Evolutionary conservation across 92 coral and sea anemone species (phyloP), one percentile per base, ranked within the genome.

Genomic region (Siderastrea radians): DNA sequence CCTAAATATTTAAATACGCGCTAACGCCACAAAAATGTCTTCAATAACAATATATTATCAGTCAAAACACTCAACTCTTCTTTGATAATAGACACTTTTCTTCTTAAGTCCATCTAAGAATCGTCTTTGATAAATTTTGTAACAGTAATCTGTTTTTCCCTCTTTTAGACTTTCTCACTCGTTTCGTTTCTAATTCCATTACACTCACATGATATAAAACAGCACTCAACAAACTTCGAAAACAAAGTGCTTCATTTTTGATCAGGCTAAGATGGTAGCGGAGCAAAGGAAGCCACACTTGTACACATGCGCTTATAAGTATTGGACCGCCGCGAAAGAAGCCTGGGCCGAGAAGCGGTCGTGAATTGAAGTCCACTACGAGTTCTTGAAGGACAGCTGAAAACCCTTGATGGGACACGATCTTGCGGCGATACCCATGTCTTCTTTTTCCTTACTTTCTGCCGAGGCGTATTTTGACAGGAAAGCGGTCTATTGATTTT

Each of bases 401-500:
- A 72, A 65, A 77, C 69, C 43, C 94, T 81, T 10, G 86, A 63
- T 5, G 90, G 85, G 43, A 60, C 60, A n/a, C 92, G 88, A 55
- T 82, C 79, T 69, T 86, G 89, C 64, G 89, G 57, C 72, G 80
- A 84, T 2, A 17, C 48, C 45, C 84, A 15, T 12, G 79, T 44
- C 47, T 58, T 68, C 79, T 75, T 93, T 54, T 84, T 93, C 87
- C 86, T 91, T 46, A 14, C 84, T 74, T 89, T 89, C 46, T 80
- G 81, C 53, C 89, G 80, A 19, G 86, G 53, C 60, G 88, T 78
- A 43, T 80, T 87, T 50, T 89, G 82, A 60, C 86, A 82, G 5
- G 84, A 90, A 14, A 95, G 74, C n/a, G 98, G 98, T 46, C 96
- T 81, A 75, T 84, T 89, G 81, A 93, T 83, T 79, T 83, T 82